Evolutionary conservation across 1,140 invertebrate species (phyloP), one percentile per base, ranked within the genome.

Genomic region (Lordiphosa mommai): DNA sequence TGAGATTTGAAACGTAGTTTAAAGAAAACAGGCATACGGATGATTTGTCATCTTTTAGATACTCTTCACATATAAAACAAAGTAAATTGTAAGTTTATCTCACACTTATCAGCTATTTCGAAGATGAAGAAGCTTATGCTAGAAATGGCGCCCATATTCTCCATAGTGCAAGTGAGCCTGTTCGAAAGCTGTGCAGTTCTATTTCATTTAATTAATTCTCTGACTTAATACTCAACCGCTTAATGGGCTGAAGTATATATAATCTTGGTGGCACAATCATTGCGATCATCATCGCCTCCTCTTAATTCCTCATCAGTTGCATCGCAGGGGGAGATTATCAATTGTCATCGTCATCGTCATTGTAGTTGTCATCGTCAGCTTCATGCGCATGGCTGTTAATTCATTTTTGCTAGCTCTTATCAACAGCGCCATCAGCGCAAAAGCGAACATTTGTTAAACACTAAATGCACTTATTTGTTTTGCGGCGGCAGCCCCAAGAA

Each of bases 391-490:
- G 60, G 61, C 66, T 60, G 52, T 72, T 84, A 65, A 68, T 76
- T 82, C 67, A 84, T 84, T 69, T 70, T 80, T 64, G 59, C 48
- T 47, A 38, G 48, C 43, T 69, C 77, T 84, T 84, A 84, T 84
- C 77, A 84, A 72, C 77, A 77, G 58, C 77, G 72, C 77, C 77
- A 84, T 84, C 77, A 77, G 67, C 77, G 77, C 72, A 84, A 84
- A 69, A 64, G 63, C 68, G 68, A 77, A 76, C 74, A 86, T 86
- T 86, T 86, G 82, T 86, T 86, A 86, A 86, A 77, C 82, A 86
- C 82, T 86, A 86, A 86, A 86, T 86, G 82, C 82, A 86, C 82
- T 86, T 86, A 86, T 86, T 82, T 86, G 82, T 82, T 86, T 86
- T 72, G 61, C 51, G 64, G 67, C 72, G 29, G 66, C 66, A 53